Evolutionary conservation across 2,888 invertebrate species (phyloP), one percentile per base, ranked within the genome.

Genomic region (Atethmia centrago): DNA sequence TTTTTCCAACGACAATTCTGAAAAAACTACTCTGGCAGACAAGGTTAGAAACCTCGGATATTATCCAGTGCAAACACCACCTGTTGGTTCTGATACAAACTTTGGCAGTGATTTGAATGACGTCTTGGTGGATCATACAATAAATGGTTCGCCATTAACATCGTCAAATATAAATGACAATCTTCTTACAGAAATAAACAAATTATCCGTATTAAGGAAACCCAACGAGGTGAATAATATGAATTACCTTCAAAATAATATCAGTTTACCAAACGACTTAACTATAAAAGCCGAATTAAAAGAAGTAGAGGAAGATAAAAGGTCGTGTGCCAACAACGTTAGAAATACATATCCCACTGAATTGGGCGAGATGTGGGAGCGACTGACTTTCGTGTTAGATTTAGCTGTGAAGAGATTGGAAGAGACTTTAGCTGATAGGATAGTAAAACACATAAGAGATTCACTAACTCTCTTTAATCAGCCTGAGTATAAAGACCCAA

Each of bases 351-450:
- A 85, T 65, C 88, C 91, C 9, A 77, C 82, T 1, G 88, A 87
- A 71, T 76, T 92, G 14, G 70, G 85, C 25, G 93, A 94, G 19
- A 84, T 95, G 40, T 94, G 92, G 92, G 93, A 94, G 8, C 91
- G 87, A 71, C 78, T 95, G 10, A 87, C 89, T 9, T 49, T 87
- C 77, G 85, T 90, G 3, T 74, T 96, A 61, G 94, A 95, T 71
- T 68, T 89, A 45, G 88, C 93, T 66, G 82, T 94, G 0, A 91
- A 90, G 83, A 91, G 86, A 83, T 85, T 95, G 16, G 95, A 95
- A 87, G 88, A 91, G 8, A 89, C 90, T 8, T 70, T 96, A 40
- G 84, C 90, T 14, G 90, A 93, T 0, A 95, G 91, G 87, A 92
- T 95, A 59, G 73, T 90, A 10, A 90, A 73, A 36, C 93, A 94